Conservation (phyloP, 1,140 invertebrate species). For the Drosophila funebris region DNA sequence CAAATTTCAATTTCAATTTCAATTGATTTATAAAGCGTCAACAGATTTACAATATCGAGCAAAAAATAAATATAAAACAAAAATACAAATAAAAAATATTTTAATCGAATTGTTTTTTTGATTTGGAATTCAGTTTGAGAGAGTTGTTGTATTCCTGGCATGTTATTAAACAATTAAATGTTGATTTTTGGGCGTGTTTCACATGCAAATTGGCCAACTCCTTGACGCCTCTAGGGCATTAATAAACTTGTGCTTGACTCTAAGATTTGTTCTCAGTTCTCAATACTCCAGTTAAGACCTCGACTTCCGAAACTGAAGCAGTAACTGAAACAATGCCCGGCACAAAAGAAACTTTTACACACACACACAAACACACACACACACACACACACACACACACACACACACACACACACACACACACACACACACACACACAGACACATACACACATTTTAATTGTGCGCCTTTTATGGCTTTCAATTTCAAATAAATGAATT, state of each 20-base stretch:
- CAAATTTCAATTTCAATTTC: constrained; percentile 74
- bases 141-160: constrained; percentile 20
- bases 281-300: constrained; percentile 50
- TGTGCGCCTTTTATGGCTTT: constrained; percentile 78
- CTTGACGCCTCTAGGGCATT: constrained; percentile 28
- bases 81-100: constrained; percentile 17
- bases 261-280: constrained; percentile 14
- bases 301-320: constrained; percentile 40
- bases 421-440: constrained; percentile 22
- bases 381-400: constrained; percentile 38
- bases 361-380: constrained; percentile 17
- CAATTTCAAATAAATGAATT: constrained; percentile 80
- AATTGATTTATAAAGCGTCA: constrained; percentile 80
- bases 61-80: background rate
- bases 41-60: constrained; percentile 56
- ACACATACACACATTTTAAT: constrained; percentile 64
- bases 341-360: constrained; percentile 62
- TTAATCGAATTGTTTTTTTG: constrained; percentile 25
- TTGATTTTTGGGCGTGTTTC: constrained; percentile 60
- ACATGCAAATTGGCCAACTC: constrained; percentile 39
- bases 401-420: constrained; percentile 31
- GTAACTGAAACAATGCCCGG: constrained; percentile 37
- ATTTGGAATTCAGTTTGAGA: constrained; percentile 20
- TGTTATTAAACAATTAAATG: constrained; percentile 74
- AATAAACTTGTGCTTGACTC: constrained; percentile 7